A percentile compares a stretch with the other conserved stretches of the same genome.
These are phyloP conservation scores for Ciona savignyi DNA, from an alignment of 23 tunicate genomes.

Conservation along the genomic window DNA sequence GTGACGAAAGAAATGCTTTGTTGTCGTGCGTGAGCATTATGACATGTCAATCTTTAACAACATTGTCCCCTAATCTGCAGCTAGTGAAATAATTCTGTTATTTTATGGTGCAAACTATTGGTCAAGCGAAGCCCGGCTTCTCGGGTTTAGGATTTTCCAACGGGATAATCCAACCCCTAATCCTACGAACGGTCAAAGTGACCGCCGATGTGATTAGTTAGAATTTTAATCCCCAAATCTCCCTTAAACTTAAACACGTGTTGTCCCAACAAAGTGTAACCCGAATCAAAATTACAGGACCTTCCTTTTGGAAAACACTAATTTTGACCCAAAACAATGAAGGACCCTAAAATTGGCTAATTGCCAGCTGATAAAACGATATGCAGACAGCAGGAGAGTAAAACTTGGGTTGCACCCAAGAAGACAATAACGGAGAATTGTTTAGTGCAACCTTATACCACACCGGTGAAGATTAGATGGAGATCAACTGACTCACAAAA, in stretches of 20 bases:
- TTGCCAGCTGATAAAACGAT: neutral
- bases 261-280: neutral
- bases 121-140: too few species aligned
- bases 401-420: neutral
- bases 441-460: neutral
- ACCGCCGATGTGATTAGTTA: neutral
- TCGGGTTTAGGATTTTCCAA: neutral
- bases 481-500: neutral
- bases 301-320: neutral
- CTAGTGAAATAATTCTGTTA: neutral
- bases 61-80: neutral
- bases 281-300: neutral
- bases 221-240: neutral
- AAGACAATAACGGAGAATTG: neutral
- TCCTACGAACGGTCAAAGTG: neutral
- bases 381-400: neutral
- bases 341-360: neutral
- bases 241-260: neutral
- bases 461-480: neutral
- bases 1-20: neutral
- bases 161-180: constrained; percentile 1
- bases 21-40: neutral
- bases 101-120: too few species aligned
- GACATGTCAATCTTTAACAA: neutral
- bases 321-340: neutral